Conservation (phyloP, 1,140 invertebrate species). For the Drosophila trapezifrons region DNA sequence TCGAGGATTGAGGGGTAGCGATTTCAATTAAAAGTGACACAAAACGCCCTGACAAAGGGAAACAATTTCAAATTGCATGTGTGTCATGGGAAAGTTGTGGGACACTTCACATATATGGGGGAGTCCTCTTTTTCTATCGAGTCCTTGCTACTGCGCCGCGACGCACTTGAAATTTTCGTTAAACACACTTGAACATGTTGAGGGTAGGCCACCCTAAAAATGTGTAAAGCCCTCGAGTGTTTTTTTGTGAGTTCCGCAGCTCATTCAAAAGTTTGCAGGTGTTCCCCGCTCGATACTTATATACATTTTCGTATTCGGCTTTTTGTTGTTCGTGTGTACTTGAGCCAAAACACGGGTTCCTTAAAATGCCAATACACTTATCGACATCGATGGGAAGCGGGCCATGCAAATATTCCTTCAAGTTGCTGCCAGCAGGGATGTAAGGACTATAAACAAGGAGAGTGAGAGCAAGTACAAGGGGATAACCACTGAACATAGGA, state of each 20-base stretch:
- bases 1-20: conserved; percentile 39
- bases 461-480: conserved; percentile 52
- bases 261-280: conserved; percentile 78
- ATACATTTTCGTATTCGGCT: conserved; percentile 32
- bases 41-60: conserved; percentile 72
- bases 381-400: conserved; percentile 60
- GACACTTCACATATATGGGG: conserved; percentile 14
- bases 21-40: conserved; percentile 81
- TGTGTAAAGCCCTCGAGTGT: conserved; percentile 75
- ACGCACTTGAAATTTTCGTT: conserved; percentile 71
- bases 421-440: conserved; percentile 72
- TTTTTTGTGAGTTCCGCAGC: conserved; percentile 36
- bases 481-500: conserved; percentile 9
- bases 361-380: conserved; percentile 76
- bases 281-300: conserved; percentile 65
- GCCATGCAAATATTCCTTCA: conserved; percentile 76
- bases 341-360: conserved; percentile 70
- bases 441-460: conserved; percentile 65
- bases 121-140: conserved; percentile 25
- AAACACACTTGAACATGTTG: conserved; percentile 56
- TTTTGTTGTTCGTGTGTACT: conserved; percentile 54
- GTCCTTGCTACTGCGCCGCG: conserved; percentile 54
- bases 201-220: conserved; percentile 66
- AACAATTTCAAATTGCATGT: conserved; percentile 78
- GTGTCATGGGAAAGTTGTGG: conserved; percentile 73